Evolutionary conservation across 2,888 invertebrate genomes (phyloP).

Genomic region (Pseudoips prasinana): DNA sequence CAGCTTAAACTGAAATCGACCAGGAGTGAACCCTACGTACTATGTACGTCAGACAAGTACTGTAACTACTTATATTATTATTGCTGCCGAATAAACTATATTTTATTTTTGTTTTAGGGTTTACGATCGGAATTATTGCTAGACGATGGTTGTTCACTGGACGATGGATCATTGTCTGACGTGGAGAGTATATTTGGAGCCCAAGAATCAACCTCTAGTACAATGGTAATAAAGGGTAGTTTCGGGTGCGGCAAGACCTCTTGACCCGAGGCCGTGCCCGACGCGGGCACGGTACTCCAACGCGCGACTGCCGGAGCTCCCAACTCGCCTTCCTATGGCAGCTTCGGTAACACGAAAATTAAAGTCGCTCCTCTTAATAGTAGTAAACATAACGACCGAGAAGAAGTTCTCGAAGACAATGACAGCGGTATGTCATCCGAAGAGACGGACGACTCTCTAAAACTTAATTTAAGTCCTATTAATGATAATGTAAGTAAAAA

Average conservation of each 20-base stretch:
- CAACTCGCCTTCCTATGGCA: slow-evolving; percentile 57
- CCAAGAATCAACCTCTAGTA: slow-evolving; percentile 56
- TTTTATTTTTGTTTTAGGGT: slow-evolving; percentile 55
- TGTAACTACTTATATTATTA: too few relatives aligned
- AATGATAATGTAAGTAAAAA: slow-evolving; percentile 42
- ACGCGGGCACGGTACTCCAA: slow-evolving; percentile 54
- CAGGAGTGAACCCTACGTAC: too few relatives aligned
- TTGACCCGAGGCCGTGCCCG: slow-evolving; percentile 78
- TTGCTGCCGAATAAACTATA: too few relatives aligned
- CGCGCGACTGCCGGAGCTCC: slow-evolving; percentile 37
- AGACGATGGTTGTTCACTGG: slow-evolving; percentile 65
- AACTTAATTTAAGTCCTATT: slow-evolving; percentile 48
- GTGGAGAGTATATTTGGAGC: slow-evolving; percentile 60
- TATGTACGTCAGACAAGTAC: too few relatives aligned
- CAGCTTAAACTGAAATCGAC: too few relatives aligned
- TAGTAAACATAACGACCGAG: slow-evolving; percentile 26
- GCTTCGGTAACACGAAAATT: slow-evolving; percentile 61
- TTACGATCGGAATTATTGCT: slow-evolving; percentile 64
- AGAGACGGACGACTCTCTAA: slow-evolving; percentile 68
- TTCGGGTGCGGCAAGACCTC: slow-evolving; percentile 55
- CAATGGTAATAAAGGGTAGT: slow-evolving; percentile 64
- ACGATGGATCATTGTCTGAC: slow-evolving; percentile 59
- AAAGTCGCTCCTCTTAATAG: slow-evolving; percentile 36
- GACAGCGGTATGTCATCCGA: slow-evolving; percentile 77
- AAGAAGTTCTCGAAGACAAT: slow-evolving; percentile 39